Evolutionary conservation across 2,888 invertebrate species (phyloP).

Genomic region (Strigamia transsilvanica): DNA sequence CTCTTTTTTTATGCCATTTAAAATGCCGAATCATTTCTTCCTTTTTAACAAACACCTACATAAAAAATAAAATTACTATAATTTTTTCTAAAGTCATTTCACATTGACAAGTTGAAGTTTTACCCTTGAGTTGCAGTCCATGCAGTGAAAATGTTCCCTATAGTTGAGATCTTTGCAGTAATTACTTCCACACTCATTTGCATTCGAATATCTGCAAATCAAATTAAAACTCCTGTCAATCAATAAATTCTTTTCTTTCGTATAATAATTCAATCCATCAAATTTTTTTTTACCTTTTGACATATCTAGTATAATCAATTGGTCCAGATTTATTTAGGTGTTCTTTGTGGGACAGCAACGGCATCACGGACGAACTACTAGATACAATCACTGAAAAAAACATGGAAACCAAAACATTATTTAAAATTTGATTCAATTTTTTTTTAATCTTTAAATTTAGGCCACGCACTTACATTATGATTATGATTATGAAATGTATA

Average conservation of each 20-base stretch:
- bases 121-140: slow-evolving; percentile 76
- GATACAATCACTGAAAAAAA: slow-evolving; percentile 50
- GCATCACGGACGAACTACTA: slow-evolving; percentile 33
- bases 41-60: slow-evolving; percentile 89
- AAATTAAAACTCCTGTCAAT: slow-evolving; percentile 29
- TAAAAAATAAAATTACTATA: slow-evolving; percentile 49
- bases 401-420: neutral
- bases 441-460: neutral
- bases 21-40: slow-evolving; percentile 99
- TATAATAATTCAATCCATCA: neutral
- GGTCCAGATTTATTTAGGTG: slow-evolving; percentile 62
- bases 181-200: slow-evolving; percentile 82
- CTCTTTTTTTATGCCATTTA: slow-evolving; percentile 99
- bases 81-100: slow-evolving; percentile 52
- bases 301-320: slow-evolving; percentile 87
- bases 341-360: slow-evolving; percentile 51
- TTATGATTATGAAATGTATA: neutral
- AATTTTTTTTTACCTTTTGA: slow-evolving; percentile 70
- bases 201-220: slow-evolving; percentile 72
- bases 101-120: slow-evolving; percentile 53
- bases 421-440: neutral
- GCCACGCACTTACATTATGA: neutral
- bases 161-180: slow-evolving; percentile 89
- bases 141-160: slow-evolving; percentile 94
- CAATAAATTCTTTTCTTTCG: neutral